phyloP scores from a whole-genome alignment of 2,113 vertebrate species.

The Chlorodrepanis virens region DNA sequence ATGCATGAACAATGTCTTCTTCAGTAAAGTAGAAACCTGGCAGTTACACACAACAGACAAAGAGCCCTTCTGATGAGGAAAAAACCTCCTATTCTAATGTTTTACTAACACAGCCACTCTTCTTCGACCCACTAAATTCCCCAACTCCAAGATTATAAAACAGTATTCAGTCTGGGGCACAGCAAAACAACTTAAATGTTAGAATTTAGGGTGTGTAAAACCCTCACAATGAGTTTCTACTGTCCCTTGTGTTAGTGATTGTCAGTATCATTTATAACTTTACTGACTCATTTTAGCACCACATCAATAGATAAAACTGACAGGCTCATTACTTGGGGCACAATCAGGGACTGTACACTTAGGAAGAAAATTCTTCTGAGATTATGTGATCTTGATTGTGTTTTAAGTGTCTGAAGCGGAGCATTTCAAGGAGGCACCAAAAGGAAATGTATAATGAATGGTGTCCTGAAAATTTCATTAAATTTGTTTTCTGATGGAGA shows the following conservation, averaged over 20 bases:
- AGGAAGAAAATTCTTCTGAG: neutral
- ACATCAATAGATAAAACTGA: neutral
- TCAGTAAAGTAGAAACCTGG: neutral
- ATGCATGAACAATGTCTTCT: neutral
- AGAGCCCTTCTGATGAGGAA: neutral
- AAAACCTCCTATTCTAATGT: neutral
- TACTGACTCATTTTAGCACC: neutral
- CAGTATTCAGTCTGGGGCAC: neutral
- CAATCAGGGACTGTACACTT: neutral
- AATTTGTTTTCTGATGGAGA: constrained; percentile 5
- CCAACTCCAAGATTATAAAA: neutral
- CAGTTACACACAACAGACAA: neutral
- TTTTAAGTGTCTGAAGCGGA: neutral
- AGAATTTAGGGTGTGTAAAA: neutral
- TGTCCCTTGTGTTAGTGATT: neutral
- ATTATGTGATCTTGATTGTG: neutral
- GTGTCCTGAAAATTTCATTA: constrained; percentile 28
- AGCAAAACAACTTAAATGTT: neutral
- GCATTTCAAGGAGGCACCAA: neutral
- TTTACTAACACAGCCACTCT: neutral
- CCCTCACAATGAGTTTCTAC: neutral
- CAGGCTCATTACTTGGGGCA: neutral
- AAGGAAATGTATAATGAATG: constrained; percentile 31
- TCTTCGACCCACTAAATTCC: neutral
- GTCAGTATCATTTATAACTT: neutral